Percentiles rank a stretch among this genome's conserved stretches.
phyloP scores from a whole-genome alignment of 1,140 invertebrate species.

The Hesperophylax magnus region DNA sequence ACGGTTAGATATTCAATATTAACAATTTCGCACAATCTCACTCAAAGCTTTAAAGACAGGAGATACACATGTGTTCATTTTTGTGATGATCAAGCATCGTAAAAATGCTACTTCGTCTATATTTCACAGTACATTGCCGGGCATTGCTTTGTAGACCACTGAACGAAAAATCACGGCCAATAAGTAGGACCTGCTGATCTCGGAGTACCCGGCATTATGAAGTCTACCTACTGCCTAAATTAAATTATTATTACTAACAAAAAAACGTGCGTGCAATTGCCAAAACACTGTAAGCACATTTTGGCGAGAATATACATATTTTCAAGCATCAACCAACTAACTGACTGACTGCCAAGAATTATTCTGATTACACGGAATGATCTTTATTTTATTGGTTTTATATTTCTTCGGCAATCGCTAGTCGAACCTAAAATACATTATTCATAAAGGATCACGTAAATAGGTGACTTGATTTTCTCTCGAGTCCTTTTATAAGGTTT shows the following conservation, averaged over 20 bases:
- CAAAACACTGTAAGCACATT: not conserved
- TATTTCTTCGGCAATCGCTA: not conserved
- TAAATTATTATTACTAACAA: constrained; percentile 6
- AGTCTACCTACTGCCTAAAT: not conserved
- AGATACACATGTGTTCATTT: too few species aligned
- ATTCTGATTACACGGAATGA: not conserved
- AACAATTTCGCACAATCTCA: too few species aligned
- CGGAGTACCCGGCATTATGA: too few species aligned
- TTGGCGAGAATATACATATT: not conserved
- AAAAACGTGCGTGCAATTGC: not conserved
- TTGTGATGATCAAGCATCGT: too few species aligned
- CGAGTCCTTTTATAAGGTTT: not conserved
- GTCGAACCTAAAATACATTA: not conserved
- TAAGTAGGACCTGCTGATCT: too few species aligned
- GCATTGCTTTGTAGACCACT: too few species aligned
- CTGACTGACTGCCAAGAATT: not conserved
- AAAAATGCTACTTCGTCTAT: too few species aligned
- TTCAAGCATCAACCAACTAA: not conserved
- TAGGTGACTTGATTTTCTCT: not conserved
- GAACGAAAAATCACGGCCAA: too few species aligned
- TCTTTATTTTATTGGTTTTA: not conserved
- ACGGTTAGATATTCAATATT: too few species aligned
- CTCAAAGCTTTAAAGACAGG: too few species aligned
- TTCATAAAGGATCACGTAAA: not conserved
- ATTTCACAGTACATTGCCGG: too few species aligned